A percentile compares a stretch with the other conserved stretches of the same genome.
phyloP scores from a whole-genome alignment of 1,140 invertebrate species.

The Ceratosolen solmsi region DNA sequence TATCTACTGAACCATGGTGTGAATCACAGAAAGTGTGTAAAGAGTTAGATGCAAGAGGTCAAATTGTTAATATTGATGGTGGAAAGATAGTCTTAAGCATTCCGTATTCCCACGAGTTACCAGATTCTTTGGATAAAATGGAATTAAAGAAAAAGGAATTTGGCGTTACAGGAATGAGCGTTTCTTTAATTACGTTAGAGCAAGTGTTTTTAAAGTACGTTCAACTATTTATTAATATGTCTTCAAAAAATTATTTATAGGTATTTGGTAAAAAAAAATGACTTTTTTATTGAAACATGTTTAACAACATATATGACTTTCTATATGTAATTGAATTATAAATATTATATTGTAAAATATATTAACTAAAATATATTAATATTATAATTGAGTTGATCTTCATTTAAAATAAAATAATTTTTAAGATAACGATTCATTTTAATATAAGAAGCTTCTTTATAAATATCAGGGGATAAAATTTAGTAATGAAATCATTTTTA shows the following conservation, averaged over 20 bases:
- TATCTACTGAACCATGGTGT: conserved; percentile 66
- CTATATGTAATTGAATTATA: too few relatives aligned
- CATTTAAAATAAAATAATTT: too few relatives aligned
- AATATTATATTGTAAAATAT: too few relatives aligned
- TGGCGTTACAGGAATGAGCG: conserved; percentile 83
- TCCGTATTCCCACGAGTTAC: conserved; percentile 73
- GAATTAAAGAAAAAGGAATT: conserved; percentile 77
- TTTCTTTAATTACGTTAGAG: conserved; percentile 88
- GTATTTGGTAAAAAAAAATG: conserved; percentile 11
- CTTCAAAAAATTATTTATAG: conserved; percentile 14
- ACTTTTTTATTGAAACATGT: too few relatives aligned
- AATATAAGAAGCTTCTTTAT: too few relatives aligned
- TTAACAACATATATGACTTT: too few relatives aligned
- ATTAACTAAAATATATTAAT: too few relatives aligned
- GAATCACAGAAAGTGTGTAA: conserved; percentile 59
- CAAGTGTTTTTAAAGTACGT: conserved; percentile 89
- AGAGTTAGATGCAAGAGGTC: conserved; percentile 59
- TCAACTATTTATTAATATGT: conserved; percentile 40
- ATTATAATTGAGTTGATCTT: too few relatives aligned
- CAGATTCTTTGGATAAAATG: conserved; percentile 78
- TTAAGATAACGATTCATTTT: too few relatives aligned
- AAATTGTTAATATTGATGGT: conserved; percentile 61
- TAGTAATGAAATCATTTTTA: too few relatives aligned
- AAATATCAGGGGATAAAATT: too few relatives aligned
- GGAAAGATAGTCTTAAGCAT: conserved; percentile 70